Conservation (phyloP, 2,888 invertebrate species). For the Drosophila pseudotakahashii region DNA sequence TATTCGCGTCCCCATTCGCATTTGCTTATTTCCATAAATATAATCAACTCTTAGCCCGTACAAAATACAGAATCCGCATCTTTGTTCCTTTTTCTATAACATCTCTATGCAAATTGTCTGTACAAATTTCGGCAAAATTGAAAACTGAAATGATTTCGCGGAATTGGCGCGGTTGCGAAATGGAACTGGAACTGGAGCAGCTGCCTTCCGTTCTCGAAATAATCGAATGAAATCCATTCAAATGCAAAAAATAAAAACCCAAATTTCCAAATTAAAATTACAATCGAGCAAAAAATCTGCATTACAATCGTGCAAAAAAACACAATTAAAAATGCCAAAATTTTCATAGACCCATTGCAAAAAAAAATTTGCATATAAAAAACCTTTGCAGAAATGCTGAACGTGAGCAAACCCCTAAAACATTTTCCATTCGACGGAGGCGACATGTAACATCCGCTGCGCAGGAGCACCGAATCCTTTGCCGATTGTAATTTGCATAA, state of each 20-base stretch:
- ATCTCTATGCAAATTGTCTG: slow-evolving; percentile 49
- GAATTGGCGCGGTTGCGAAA: slow-evolving; percentile 50
- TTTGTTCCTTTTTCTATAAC: slow-evolving; percentile 3
- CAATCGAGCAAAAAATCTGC: slow-evolving; percentile 76
- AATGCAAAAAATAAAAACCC: slow-evolving; percentile 71
- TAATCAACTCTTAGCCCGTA: slow-evolving; percentile 19
- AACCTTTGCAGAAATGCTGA: slow-evolving; percentile 58
- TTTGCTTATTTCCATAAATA: slow-evolving; percentile 32
- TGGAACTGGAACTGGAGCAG: slow-evolving; percentile 49
- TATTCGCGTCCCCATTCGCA: background rate
- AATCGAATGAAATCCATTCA: slow-evolving; percentile 63
- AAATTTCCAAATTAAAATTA: slow-evolving; percentile 62
- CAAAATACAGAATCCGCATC: slow-evolving; percentile 49
- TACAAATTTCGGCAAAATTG: slow-evolving; percentile 16
- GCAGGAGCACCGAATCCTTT: slow-evolving; percentile 50
- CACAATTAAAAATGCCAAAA: slow-evolving; percentile 71
- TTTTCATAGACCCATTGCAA: slow-evolving; percentile 30
- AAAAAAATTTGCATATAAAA: slow-evolving; percentile 73
- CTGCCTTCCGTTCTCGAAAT: slow-evolving; percentile 53
- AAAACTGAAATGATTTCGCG: slow-evolving; percentile 23
- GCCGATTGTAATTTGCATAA: slow-evolving; percentile 74
- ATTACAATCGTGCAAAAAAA: slow-evolving; percentile 79
- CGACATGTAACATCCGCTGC: slow-evolving; percentile 69
- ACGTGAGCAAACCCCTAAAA: slow-evolving; percentile 60
- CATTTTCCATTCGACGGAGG: slow-evolving; percentile 32